Base-by-base conservation (phyloP, 2,113 vertebrate species). In the Sceloporus undulatus region DNA sequence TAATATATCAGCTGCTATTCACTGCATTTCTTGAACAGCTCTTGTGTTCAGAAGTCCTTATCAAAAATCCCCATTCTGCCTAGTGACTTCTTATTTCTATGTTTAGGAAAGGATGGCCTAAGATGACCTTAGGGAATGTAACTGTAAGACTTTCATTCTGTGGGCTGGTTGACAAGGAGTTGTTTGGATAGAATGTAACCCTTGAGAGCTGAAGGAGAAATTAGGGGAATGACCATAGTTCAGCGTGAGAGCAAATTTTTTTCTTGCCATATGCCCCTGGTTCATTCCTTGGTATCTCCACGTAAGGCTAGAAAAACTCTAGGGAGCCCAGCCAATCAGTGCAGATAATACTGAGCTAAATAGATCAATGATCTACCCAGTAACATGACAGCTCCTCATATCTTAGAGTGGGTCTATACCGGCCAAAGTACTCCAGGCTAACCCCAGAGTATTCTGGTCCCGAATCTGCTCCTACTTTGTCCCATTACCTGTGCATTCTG, bases 131-230 rank as follows among this genome's bases (percentile, higher is more conserved):
- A 16, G 40, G 59, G 38, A 85, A 78, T 40, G n/a, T 78, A 34
- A 66, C 38, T 13, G 73, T 65, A 78, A 48, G 34, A 56, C 74
- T 85, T 85, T 66, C 29, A 56, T 29, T 21, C 56, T 77, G 16
- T 52, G 42, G 77, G 59, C 34, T 48, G 40, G 14, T 48, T 85
- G 40, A 66, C 59, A 68, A 52, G 38, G 66, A 0, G 0, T 13
- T 79, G 29, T 91, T 92, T 68, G 38, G 89, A 78, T 52, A 27
- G 91, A 88, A n/a, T 23, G 1, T 1, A 21, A 1, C 84, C 62
- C 27, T 82, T 77, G 42, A 79, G 16, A 52, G 38, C 3, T 88
- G 4, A 9, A 79, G 87, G 88, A 82, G 29, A 48, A 48, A 27
- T 78, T 27, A 48, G 27, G 14, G 9, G 29, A 56, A 79, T 62